Evolutionary conservation across 2,888 invertebrate genomes (phyloP).

Genomic region (Tuberolachnus salignus): DNA sequence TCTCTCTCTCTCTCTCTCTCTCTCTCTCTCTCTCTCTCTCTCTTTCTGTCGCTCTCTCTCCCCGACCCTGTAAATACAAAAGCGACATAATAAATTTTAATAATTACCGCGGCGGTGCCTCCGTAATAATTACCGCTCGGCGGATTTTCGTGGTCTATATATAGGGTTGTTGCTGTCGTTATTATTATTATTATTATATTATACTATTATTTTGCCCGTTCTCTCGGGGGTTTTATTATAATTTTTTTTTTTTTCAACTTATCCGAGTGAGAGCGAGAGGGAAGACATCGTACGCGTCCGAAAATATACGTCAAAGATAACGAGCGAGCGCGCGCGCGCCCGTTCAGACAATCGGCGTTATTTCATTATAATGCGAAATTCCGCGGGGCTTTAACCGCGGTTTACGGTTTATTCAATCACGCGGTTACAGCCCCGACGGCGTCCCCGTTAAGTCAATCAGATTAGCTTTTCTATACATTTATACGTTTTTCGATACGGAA

Average conservation of each 20-base stretch:
- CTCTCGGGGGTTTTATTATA: neutral
- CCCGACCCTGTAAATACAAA: constrained; percentile 3
- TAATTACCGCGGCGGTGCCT: constrained; percentile 38
- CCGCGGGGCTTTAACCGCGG: neutral
- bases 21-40: neutral
- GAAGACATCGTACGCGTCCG: neutral
- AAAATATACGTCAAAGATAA: neutral
- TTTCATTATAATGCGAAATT: neutral
- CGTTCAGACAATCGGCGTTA: constrained; percentile 3
- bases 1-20: neutral
- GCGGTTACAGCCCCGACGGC: constrained; percentile 22
- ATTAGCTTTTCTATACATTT: constrained; percentile 29
- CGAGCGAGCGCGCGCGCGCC: neutral
- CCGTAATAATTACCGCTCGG: constrained; percentile 35
- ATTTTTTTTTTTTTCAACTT: neutral
- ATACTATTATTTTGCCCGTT: neutral
- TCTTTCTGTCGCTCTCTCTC: neutral
- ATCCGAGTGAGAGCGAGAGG: neutral
- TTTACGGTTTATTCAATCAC: constrained; percentile 50
- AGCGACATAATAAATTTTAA: constrained; percentile 53
- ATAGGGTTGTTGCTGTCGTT: neutral
- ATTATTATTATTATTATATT: constrained; percentile 7
- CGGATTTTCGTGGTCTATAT: constrained; percentile 28
- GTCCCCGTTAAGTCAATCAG: constrained; percentile 39
- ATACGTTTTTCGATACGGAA: too few relatives aligned